phyloP scores from a whole-genome alignment of 2,888 invertebrate species.

The Mythimna ferrago region DNA sequence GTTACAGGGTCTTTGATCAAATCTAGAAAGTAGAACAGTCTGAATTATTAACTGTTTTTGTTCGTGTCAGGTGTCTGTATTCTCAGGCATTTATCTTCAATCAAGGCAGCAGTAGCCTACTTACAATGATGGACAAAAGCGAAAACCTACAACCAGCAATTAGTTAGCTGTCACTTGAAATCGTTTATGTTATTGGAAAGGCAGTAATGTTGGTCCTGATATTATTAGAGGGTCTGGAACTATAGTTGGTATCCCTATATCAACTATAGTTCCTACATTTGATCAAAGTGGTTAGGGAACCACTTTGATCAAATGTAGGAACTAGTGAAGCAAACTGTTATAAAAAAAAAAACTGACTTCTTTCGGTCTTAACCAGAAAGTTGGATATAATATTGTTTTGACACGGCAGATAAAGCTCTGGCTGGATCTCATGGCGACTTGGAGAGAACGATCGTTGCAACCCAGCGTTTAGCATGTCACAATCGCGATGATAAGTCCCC shows the following conservation, averaged over 20 bases:
- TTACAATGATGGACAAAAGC: conserved; percentile 41
- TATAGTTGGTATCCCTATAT: neutral
- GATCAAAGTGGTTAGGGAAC: no score
- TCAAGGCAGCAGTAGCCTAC: conserved; percentile 25
- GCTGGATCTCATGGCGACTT: no score
- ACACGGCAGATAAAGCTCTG: no score
- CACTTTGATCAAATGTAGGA: neutral
- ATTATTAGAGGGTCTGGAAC: neutral
- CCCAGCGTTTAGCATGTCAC: no score
- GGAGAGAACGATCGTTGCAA: no score
- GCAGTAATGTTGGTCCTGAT: neutral
- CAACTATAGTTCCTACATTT: no score
- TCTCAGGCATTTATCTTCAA: conserved; percentile 44
- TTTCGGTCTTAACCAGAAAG: neutral
- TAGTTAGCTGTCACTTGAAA: conserved; percentile 46
- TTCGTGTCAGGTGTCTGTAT: conserved; percentile 32
- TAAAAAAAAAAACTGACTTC: neutral
- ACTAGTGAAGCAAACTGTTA: neutral
- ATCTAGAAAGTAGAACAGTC: conserved; percentile 37
- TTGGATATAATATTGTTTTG: neutral
- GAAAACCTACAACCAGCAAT: conserved; percentile 25
- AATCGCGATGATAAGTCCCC: no score
- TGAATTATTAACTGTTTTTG: conserved; percentile 34
- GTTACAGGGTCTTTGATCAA: conserved; percentile 15
- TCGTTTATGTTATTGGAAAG: conserved; percentile 1